Evolutionary conservation across 1,140 invertebrate species (phyloP).

Genomic region (Sipha flava): DNA sequence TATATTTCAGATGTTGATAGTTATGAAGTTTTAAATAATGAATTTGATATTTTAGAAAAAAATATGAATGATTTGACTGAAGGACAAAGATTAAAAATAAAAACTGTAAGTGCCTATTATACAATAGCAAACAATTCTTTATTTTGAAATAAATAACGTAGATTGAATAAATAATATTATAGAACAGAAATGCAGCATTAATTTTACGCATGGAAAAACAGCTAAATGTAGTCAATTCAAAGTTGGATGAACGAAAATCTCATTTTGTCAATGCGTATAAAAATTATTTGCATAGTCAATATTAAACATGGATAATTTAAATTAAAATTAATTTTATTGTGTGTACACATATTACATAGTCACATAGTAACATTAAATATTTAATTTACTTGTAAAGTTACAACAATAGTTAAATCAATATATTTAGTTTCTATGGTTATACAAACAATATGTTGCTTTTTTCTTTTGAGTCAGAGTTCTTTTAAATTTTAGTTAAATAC

Average conservation of each 20-base stretch:
- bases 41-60: neutral
- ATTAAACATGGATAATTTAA: neutral
- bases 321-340: too few species aligned
- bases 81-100: neutral
- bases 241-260: neutral
- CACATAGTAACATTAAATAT: too few species aligned
- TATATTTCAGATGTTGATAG: neutral
- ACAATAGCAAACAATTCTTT: neutral
- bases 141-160: too few species aligned
- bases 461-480: neutral
- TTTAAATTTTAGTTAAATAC: neutral
- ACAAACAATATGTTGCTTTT: neutral
- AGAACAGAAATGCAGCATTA: neutral
- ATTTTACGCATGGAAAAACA: neutral
- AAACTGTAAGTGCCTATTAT: neutral
- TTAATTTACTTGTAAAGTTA: neutral
- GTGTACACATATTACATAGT: neutral
- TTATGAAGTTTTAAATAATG: neutral
- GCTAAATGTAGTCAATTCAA: neutral
- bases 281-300: neutral
- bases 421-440: conserved; percentile 17
- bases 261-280: neutral
- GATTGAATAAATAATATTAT: neutral
- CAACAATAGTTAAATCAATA: neutral
- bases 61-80: neutral